Evolutionary conservation across 2,797 vertebrate species (phyloP), one percentile per base, ranked within the genome.

Genomic region (Dryobates pubescens): DNA sequence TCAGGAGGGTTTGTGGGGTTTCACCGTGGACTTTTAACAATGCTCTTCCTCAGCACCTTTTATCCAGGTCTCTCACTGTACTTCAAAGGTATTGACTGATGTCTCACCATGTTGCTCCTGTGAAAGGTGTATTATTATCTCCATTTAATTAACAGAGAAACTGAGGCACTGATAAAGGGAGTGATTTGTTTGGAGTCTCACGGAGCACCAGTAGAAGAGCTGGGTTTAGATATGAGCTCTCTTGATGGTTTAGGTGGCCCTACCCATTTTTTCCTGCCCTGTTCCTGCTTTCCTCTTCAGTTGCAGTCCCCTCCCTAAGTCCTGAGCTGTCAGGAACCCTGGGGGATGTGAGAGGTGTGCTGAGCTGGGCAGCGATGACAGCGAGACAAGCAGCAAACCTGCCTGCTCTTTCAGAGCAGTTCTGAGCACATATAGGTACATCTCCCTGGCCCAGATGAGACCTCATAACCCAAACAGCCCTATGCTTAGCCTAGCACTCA

Each of bases 1-100:
- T 96, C 94, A 94, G 92, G 93, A 93, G 93, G 86, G 70, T 96
- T 95, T 92, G 78, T 72, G 57, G 87, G 61, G 70, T 82, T 89
- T 91, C 49, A 3, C 89, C 75, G 72, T 73, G 86, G 92, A 89
- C 86, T 85, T 79, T 95, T 89, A 95, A 92, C 69, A 94, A 84
- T 68, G 70, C 67, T 93, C 26, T 91, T 93, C 90, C 6, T 0
- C 67, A 77, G 72, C 70, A 88, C 38, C 86, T 95, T 94, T 96
- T 82, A 95, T 90, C 80, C 32, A 3, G 65, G 26, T 56, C 86
- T 95, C 90, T 92, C 74, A 18, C 36, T 16, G 16, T 23, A 24
- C 75, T 93, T 92, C 80, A 88, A 94, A 95, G 82, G 16, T 59
- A 70, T 59, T 54, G 85, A 94, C 67, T 95, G 85, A 95, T 91